Evolutionary conservation across 2,113 vertebrate species (phyloP), one percentile per base, ranked within the genome.

Genomic region (Cyrtonyx montezumae): DNA sequence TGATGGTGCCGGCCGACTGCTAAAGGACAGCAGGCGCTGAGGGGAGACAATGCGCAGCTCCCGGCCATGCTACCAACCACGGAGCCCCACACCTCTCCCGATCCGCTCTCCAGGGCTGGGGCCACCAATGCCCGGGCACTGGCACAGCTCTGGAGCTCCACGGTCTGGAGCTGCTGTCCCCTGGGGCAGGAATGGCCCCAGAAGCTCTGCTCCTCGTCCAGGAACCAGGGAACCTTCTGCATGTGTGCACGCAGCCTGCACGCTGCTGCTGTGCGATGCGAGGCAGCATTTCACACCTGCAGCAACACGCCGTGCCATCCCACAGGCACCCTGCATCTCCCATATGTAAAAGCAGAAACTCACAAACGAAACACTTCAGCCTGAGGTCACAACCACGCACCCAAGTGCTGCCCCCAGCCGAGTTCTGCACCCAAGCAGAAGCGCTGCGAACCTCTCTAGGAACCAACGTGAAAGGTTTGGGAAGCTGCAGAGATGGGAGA

Each of bases 1-100:
- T 94, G 96, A 96, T 96, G 91, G 95, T 59, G 66, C 92, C 7
- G 68, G 95, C 94, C 93, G 56, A 61, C 79, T 81, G 79, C 90
- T 91, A 77, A 95, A 85, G 95, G 95, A 90, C 90, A 92, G 81
- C 85, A 82, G 75, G 92, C 53, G 3, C 79, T 37, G 13, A 67
- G 45, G 84, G 79, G 94, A 94, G 79, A 88, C 71, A 76, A 90
- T 92, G 12, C 69, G 84, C 46, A 95, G 93, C 10, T 95, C 80
- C 88, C 0, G 13, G 66, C 91, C 40, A 26, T 25, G 65, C 83
- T 81, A 79, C 96, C 71, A 84, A 85, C 73, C 89, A 85, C 75
- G 2, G 76, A 90, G 80, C 21, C 46, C 62, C 66, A 48, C 13
- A 84, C 20, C 84, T 53, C 37, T 3, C 71, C 65, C 30, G 9